Percentiles rank a stretch among this genome's conserved stretches.
These are phyloP conservation scores for Tetragonula carbonaria DNA, from an alignment of 2,888 invertebrate genomes.

Conservation along the genomic window DNA sequence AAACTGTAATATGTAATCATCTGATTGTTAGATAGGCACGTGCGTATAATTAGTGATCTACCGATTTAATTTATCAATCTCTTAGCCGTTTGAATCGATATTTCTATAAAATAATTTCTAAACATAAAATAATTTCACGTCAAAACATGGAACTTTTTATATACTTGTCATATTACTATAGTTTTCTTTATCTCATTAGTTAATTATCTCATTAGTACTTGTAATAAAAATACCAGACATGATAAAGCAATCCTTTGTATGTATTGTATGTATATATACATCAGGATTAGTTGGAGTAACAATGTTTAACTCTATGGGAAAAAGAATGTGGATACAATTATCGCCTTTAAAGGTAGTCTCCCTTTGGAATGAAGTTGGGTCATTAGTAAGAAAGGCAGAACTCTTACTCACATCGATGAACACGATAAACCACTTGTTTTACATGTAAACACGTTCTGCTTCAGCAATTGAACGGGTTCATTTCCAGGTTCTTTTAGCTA, in stretches of 20 bases:
- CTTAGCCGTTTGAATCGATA: background rate
- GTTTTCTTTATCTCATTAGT: background rate
- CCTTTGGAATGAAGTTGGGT: slow-evolving; percentile 44
- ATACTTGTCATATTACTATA: background rate
- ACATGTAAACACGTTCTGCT: slow-evolving; percentile 52
- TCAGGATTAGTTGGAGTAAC: background rate
- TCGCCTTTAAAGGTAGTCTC: slow-evolving; percentile 44
- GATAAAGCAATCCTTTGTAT: background rate
- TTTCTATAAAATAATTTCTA: background rate
- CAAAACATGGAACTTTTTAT: background rate
- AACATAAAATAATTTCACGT: background rate
- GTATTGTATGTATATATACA: background rate
- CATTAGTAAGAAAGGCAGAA: slow-evolving; percentile 57
- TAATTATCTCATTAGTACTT: no score
- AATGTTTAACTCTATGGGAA: slow-evolving; percentile 10
- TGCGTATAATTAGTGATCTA: background rate
- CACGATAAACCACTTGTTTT: slow-evolving; percentile 52
- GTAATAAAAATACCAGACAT: no score
- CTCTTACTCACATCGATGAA: slow-evolving; percentile 52
- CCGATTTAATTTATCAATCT: background rate
- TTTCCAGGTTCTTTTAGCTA: slow-evolving; percentile 15
- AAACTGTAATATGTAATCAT: background rate
- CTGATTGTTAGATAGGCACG: background rate
- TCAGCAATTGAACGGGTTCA: slow-evolving; percentile 40
- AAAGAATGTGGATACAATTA: slow-evolving; percentile 23